Evolutionary conservation across 2,888 invertebrate genomes (phyloP).

Genomic region (Branchinecta sandiegonensis): DNA sequence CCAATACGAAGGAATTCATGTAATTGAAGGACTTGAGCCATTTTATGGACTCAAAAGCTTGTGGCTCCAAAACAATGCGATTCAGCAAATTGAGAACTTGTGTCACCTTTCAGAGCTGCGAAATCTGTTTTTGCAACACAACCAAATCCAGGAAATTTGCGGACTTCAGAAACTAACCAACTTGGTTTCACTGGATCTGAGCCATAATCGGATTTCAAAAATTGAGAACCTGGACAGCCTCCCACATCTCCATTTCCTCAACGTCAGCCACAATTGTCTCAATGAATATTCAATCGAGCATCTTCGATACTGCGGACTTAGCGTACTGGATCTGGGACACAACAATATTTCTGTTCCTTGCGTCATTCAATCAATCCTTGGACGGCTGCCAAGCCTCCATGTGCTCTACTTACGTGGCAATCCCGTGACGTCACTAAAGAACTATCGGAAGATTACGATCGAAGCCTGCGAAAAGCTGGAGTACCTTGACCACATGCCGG

Average conservation of each 20-base stretch:
- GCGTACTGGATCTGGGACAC: not conserved
- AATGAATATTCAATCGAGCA: slow-evolving; percentile 6
- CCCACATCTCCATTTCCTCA: not conserved
- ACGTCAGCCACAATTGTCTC: not conserved
- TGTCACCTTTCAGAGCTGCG: not conserved
- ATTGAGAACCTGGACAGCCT: not conserved
- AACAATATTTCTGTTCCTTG: not conserved
- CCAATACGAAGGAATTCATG: not conserved
- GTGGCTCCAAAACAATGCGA: slow-evolving; percentile 3
- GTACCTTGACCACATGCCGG: not conserved
- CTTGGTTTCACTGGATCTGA: slow-evolving; percentile 1
- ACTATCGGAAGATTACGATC: not conserved
- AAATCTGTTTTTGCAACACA: not conserved
- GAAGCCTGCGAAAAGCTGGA: not conserved
- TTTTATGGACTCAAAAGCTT: not conserved
- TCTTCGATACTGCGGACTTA: not conserved
- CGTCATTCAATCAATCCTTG: not conserved
- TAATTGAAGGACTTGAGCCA: not conserved
- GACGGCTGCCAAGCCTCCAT: not conserved
- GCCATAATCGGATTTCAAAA: slow-evolving; percentile 2
- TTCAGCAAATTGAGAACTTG: not conserved
- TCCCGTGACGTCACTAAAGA: not conserved
- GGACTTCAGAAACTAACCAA: not conserved
- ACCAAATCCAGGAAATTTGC: not conserved
- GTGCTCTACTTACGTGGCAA: slow-evolving; percentile 1